Conservation (phyloP, 2,888 invertebrate genomes). For the Apamea epomidion region DNA sequence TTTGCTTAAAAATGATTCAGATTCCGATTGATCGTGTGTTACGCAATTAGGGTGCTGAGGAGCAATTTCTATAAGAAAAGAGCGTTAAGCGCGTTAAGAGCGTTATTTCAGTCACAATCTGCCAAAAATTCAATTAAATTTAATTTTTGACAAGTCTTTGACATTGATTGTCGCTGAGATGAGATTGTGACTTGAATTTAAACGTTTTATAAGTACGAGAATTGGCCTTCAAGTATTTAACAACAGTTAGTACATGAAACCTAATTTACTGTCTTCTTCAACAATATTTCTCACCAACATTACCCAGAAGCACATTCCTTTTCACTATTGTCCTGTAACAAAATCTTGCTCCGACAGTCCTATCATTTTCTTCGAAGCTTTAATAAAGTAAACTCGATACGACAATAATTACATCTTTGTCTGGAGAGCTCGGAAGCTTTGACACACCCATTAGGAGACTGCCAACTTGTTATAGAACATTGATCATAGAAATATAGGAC, state of each 20-base stretch:
- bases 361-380: conserved; percentile 54
- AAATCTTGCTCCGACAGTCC: conserved; percentile 42
- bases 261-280: not conserved
- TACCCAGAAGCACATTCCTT: not conserved
- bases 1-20: too few relatives aligned
- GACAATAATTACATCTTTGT: conserved; percentile 68
- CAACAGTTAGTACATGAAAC: not conserved
- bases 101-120: too few relatives aligned
- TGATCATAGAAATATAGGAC: conserved; percentile 34
- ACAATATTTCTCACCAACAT: not conserved
- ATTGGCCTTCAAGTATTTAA: not conserved
- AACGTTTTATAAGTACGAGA: not conserved
- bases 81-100: too few relatives aligned
- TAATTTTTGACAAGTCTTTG: too few relatives aligned
- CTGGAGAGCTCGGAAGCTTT: conserved; percentile 57
- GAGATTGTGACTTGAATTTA: too few relatives aligned
- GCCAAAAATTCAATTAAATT: too few relatives aligned
- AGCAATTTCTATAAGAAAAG: too few relatives aligned
- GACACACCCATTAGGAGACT: conserved; percentile 67
- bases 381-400: conserved; percentile 56
- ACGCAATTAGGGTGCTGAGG: too few relatives aligned
- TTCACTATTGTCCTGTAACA: conserved; percentile 3
- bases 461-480: conserved; percentile 54
- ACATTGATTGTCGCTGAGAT: too few relatives aligned
- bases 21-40: too few relatives aligned